Evolutionary conservation across 2,797 vertebrate species (phyloP).

Genomic region (Champsocephalus gunnari): DNA sequence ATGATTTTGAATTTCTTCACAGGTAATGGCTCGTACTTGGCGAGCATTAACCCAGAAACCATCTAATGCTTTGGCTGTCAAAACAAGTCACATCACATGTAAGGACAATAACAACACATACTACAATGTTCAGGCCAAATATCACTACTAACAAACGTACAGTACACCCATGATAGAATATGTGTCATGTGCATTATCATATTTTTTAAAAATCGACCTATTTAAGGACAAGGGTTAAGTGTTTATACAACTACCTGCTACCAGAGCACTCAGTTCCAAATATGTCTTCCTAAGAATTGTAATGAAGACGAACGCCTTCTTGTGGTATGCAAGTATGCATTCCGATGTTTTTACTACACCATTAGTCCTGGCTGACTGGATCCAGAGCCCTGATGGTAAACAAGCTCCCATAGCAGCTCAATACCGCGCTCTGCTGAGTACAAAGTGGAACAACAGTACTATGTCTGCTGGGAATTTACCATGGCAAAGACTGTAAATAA

Average conservation of each 20-base stretch:
- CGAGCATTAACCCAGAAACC: not conserved
- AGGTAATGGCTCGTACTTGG: conserved; percentile 26
- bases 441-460: not conserved
- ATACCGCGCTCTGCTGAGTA: conserved; percentile 48
- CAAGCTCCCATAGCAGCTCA: conserved; percentile 24
- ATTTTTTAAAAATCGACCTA: too few species aligned
- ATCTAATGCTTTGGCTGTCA: conserved; percentile 15
- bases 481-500: too few species aligned
- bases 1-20: conserved; percentile 15
- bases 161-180: too few species aligned
- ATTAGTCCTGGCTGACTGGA: conserved; percentile 1
- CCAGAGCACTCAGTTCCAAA: not conserved
- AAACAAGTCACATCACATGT: conserved; percentile 37
- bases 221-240: too few species aligned
- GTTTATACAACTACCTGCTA: not conserved
- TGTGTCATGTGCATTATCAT: too few species aligned
- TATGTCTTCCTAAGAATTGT: not conserved
- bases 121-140: not conserved
- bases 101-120: too few species aligned
- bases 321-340: conserved; percentile 1
- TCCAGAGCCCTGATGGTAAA: conserved; percentile 24
- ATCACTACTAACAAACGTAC: too few species aligned
- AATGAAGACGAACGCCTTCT: conserved; percentile 1
- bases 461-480: not conserved
- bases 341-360: not conserved